phyloP scores from a whole-genome alignment of 1,140 invertebrate species.

The Diorhabda carinulata region DNA sequence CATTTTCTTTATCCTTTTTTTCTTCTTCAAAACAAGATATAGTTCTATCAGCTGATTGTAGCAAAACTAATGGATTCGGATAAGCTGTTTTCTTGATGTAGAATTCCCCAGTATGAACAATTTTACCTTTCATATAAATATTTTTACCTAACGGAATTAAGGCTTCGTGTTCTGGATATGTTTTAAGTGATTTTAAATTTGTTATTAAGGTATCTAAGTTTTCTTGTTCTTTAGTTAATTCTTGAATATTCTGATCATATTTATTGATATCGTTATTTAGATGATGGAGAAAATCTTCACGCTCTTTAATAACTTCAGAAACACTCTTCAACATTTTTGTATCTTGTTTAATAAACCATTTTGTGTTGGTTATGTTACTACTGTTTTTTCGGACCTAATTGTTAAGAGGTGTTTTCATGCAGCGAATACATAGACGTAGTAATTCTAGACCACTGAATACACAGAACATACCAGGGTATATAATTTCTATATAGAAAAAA shows the following conservation, averaged over 20 bases:
- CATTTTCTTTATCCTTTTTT: slow-evolving; percentile 24
- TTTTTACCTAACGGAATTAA: slow-evolving; percentile 36
- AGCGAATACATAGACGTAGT: too few relatives aligned
- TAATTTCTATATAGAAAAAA: too few relatives aligned
- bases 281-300: slow-evolving; percentile 24
- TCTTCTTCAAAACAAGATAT: slow-evolving; percentile 24
- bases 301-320: neutral
- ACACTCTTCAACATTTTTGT: neutral
- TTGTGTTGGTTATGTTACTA: too few relatives aligned
- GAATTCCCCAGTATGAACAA: slow-evolving; percentile 38
- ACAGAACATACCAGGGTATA: too few relatives aligned
- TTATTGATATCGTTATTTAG: slow-evolving; percentile 30
- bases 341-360: too few relatives aligned
- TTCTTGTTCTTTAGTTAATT: slow-evolving; percentile 19
- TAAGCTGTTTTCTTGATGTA: slow-evolving; percentile 28
- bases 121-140: slow-evolving; percentile 33
- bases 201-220: slow-evolving; percentile 23
- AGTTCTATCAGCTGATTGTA: slow-evolving; percentile 33
- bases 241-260: slow-evolving; percentile 21
- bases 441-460: too few relatives aligned
- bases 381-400: too few relatives aligned
- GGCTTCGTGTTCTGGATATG: slow-evolving; percentile 30
- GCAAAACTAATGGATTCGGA: slow-evolving; percentile 29
- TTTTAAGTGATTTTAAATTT: slow-evolving; percentile 28
- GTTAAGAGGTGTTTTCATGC: too few relatives aligned